A percentile compares a stretch with the other conserved stretches of the same genome.
phyloP scores from a whole-genome alignment of 1,140 invertebrate genomes.

The Lanistes nyassanus region DNA sequence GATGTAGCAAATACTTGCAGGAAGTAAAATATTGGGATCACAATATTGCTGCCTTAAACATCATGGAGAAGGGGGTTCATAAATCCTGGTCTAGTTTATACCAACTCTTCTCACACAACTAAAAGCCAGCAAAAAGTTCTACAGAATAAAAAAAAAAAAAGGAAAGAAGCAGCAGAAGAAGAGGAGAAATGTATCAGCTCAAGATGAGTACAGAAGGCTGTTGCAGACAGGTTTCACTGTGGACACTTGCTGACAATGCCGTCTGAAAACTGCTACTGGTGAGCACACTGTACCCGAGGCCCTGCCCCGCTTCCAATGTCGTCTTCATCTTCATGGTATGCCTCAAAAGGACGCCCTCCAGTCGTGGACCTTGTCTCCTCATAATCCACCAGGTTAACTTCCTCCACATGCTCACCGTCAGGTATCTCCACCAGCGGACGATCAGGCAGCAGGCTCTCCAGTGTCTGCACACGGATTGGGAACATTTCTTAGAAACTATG shows the following conservation, averaged over 20 bases:
- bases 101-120: not conserved
- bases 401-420: slow-evolving; percentile 80
- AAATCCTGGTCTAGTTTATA: not conserved
- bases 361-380: slow-evolving; percentile 69
- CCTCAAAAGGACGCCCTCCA: slow-evolving; percentile 79
- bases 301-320: slow-evolving; percentile 76
- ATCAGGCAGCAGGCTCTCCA: slow-evolving; percentile 79
- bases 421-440: slow-evolving; percentile 76
- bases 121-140: not conserved
- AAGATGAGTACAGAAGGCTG: not conserved
- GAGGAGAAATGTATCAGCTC: slow-evolving; percentile 5
- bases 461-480: slow-evolving; percentile 63
- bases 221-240: not conserved
- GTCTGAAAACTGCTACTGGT: slow-evolving; percentile 74
- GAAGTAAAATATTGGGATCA: too few species aligned
- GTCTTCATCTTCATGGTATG: slow-evolving; percentile 68
- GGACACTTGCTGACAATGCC: not conserved
- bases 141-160: not conserved
- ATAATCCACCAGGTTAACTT: slow-evolving; percentile 83
- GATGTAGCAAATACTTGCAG: too few species aligned
- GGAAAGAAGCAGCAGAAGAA: too few species aligned
- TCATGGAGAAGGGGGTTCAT: not conserved
- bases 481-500: not conserved
- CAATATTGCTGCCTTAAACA: not conserved
- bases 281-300: slow-evolving; percentile 83